Evolutionary conservation across 2,797 vertebrate genomes (phyloP).

Genomic region (Propithecus deckenii): DNA sequence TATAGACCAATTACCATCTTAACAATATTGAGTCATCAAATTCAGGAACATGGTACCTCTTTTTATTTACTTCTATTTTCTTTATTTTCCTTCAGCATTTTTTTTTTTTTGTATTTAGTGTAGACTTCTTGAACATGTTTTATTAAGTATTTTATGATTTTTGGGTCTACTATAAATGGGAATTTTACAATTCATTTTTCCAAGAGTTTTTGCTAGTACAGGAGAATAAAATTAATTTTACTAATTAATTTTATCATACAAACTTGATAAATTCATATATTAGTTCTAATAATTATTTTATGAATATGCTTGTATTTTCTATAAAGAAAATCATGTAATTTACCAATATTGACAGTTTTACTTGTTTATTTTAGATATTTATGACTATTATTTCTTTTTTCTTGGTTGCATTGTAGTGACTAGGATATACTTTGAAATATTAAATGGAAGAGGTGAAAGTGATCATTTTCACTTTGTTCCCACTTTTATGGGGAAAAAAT

Average conservation of each 20-base stretch:
- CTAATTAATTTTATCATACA: not conserved
- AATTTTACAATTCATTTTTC: not conserved
- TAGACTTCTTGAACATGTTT: not conserved
- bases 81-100: not conserved
- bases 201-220: not conserved
- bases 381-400: not conserved
- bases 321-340: not conserved
- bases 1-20: not conserved
- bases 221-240: not conserved
- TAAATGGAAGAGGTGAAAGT: not conserved
- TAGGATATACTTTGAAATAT: not conserved
- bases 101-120: not conserved
- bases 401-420: not conserved
- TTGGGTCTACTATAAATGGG: not conserved
- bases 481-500: not conserved
- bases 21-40: not conserved
- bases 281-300: not conserved
- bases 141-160: not conserved
- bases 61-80: not conserved
- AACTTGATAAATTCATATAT: not conserved
- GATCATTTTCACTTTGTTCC: not conserved
- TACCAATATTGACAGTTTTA: not conserved
- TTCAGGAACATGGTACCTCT: not conserved
- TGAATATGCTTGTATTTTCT: not conserved
- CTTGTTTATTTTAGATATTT: not conserved